Percentiles rank a stretch among this genome's conserved stretches.
These are phyloP conservation scores for Trochalopteron elliotii DNA, from an alignment of 2,113 vertebrate genomes.

Conservation along the genomic window DNA sequence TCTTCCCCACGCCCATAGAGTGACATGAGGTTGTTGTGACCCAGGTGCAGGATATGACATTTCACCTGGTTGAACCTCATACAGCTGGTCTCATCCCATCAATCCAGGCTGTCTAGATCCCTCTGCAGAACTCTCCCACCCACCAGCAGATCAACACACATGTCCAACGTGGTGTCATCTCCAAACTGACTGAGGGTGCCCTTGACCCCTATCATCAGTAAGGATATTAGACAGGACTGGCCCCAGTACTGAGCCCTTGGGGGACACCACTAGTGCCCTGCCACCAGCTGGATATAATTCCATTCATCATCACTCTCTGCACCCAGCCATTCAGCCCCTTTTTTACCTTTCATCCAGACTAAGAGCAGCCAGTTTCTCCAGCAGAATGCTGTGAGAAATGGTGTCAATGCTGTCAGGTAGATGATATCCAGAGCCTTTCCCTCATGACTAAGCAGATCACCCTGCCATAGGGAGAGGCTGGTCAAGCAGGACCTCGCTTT, in stretches of 20 bases:
- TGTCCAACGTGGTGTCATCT: background rate
- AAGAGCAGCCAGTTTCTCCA: background rate
- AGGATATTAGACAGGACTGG: background rate
- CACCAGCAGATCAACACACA: background rate
- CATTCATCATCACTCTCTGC: background rate
- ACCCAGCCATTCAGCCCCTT: background rate
- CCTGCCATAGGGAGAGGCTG: background rate
- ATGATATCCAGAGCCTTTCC: background rate
- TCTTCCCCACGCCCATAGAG: background rate
- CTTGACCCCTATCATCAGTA: background rate
- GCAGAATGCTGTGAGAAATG: background rate
- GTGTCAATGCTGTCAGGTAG: background rate
- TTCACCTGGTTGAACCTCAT: background rate
- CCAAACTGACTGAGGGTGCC: background rate
- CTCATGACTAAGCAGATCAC: background rate
- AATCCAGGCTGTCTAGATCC: background rate
- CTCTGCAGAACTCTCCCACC: background rate
- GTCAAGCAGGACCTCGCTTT: background rate
- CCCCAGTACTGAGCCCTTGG: background rate
- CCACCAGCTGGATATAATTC: background rate
- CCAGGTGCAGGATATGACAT: fast-evolving
- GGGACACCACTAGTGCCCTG: background rate
- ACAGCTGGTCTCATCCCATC: background rate
- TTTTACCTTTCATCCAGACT: background rate
- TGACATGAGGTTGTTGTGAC: background rate